phyloP scores from a whole-genome alignment of 2,113 vertebrate genomes.

The Phyllopteryx taeniolatus region DNA sequence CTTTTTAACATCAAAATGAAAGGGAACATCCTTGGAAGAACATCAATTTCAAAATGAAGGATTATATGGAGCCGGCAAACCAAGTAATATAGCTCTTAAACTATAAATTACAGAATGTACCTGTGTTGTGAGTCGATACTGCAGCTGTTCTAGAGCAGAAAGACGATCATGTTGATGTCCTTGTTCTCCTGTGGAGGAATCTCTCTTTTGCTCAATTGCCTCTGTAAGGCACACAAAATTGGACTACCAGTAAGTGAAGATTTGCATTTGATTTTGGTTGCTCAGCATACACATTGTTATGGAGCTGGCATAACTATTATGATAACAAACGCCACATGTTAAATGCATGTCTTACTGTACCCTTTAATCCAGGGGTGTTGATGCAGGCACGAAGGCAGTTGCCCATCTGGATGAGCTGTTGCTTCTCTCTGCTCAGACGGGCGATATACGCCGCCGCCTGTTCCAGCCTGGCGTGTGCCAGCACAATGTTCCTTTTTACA shows the following conservation, averaged over 20 bases:
- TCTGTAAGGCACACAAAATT: constrained; percentile 16
- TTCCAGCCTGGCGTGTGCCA: constrained; percentile 72
- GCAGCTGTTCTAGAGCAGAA: constrained; percentile 71
- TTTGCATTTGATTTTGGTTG: not conserved
- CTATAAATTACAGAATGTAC: constrained; percentile 51
- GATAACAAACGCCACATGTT: not conserved
- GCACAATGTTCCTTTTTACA: constrained; percentile 2
- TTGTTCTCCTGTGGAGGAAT: constrained; percentile 30
- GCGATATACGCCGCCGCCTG: constrained; percentile 75
- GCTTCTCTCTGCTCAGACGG: constrained; percentile 77
- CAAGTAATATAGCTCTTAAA: not conserved
- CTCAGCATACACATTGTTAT: not conserved
- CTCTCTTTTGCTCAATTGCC: constrained; percentile 14
- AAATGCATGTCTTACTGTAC: constrained; percentile 48
- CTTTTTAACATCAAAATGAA: not conserved
- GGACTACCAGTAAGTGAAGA: not conserved
- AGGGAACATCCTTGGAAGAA: not conserved
- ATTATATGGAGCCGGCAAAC: not conserved
- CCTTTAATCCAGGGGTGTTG: constrained; percentile 46
- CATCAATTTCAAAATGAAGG: not conserved
- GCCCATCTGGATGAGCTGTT: constrained; percentile 83
- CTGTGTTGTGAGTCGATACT: constrained; percentile 74
- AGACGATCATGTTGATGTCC: constrained; percentile 46
- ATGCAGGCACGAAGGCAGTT: constrained; percentile 80
- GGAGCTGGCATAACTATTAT: not conserved